Percentiles rank a stretch among this genome's conserved stretches.
Evolutionary conservation across 2,113 vertebrate species (phyloP).

Genomic region (Cheilinus undulatus): DNA sequence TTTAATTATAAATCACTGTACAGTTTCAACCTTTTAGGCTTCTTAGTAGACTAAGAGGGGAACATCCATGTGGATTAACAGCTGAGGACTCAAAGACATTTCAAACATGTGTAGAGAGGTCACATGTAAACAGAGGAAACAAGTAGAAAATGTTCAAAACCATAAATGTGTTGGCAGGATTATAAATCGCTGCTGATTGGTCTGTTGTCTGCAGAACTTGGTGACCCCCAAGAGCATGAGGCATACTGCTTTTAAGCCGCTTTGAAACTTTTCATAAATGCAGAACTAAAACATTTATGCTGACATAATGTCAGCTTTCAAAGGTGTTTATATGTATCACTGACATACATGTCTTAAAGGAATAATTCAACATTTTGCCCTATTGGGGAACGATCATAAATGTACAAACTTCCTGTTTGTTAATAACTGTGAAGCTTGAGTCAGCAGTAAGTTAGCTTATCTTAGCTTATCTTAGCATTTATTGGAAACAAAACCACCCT

Average conservation of each 20-base stretch:
- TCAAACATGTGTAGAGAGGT: not conserved
- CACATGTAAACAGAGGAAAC: slow-evolving; percentile 8
- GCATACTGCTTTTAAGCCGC: not conserved
- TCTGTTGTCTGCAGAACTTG: not conserved
- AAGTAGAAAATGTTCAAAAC: not conserved
- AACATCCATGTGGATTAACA: not conserved
- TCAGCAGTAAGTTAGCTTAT: not conserved
- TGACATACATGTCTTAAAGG: not conserved
- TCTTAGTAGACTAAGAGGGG: not conserved
- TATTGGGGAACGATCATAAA: no score
- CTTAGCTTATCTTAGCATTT: not conserved
- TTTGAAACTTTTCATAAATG: not conserved
- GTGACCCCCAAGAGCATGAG: not conserved
- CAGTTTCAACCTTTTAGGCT: not conserved
- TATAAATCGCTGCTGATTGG: not conserved
- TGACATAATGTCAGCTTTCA: no score
- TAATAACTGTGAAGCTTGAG: not conserved
- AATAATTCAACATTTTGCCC: no score
- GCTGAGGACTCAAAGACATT: not conserved
- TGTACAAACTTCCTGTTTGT: no score
- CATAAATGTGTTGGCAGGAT: not conserved
- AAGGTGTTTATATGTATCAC: no score
- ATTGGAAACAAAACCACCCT: not conserved
- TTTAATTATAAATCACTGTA: slow-evolving; percentile 2
- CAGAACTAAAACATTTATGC: slow-evolving; percentile 5